phyloP scores from a whole-genome alignment of 2,797 vertebrate species.

The Macropus fuliginosus region DNA sequence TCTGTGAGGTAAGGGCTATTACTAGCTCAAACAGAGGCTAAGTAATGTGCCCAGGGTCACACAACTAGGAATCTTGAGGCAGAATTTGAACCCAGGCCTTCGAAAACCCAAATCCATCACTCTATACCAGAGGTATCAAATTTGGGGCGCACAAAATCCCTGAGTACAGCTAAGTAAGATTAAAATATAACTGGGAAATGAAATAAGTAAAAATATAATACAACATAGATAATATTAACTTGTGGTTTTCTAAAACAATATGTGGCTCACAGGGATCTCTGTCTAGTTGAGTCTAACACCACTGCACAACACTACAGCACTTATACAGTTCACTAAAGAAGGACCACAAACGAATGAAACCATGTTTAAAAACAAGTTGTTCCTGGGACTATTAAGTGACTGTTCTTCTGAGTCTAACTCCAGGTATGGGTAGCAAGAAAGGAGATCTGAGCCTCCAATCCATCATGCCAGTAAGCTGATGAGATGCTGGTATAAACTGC shows the following conservation, averaged over 20 bases:
- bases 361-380: not conserved
- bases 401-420: too few species aligned
- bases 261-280: not conserved
- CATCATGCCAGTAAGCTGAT: too few species aligned
- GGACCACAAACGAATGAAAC: not conserved
- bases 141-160: not conserved
- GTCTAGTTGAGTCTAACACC: not conserved
- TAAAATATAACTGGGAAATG: not conserved
- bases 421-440: too few species aligned
- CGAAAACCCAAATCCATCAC: not conserved
- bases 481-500: too few species aligned
- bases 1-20: not conserved
- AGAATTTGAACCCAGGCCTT: not conserved
- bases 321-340: not conserved
- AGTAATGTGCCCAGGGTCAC: not conserved
- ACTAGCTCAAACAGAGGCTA: not conserved
- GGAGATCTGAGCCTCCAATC: too few species aligned
- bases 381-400: not conserved
- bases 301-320: too few species aligned
- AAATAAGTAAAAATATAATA: not conserved
- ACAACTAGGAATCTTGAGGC: not conserved
- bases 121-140: not conserved
- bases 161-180: not conserved
- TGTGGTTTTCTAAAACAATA: not conserved
- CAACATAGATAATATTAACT: not conserved